These are phyloP conservation scores for Coremacera marginata DNA, from an alignment of 2,888 invertebrate genomes.

Conservation along the genomic window DNA sequence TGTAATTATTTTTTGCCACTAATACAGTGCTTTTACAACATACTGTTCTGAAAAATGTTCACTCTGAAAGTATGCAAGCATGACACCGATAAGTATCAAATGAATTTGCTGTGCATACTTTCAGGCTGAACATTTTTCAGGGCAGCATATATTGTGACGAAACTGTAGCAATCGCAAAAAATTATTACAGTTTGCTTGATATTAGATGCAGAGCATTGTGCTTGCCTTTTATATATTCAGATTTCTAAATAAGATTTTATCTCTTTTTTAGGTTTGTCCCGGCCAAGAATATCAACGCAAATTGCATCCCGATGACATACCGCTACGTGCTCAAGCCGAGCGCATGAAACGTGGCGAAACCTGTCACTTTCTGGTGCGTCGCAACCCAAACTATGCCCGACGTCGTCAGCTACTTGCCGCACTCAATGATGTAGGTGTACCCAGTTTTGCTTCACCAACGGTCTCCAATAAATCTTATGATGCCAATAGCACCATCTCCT, in stretches of 20 bases:
- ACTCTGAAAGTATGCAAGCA: too few relatives aligned
- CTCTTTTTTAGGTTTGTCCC: slow-evolving; percentile 73
- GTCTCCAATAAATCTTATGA: slow-evolving; percentile 51
- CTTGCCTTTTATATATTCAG: not conserved
- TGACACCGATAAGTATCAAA: too few relatives aligned
- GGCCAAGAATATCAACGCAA: slow-evolving; percentile 90
- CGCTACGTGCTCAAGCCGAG: slow-evolving; percentile 81
- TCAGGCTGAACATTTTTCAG: too few relatives aligned
- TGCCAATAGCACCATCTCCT: slow-evolving; percentile 48
- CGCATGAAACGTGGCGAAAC: slow-evolving; percentile 77
- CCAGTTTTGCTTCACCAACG: not conserved
- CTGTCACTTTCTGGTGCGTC: slow-evolving; percentile 85
- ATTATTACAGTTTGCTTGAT: too few relatives aligned
- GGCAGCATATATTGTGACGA: too few relatives aligned
- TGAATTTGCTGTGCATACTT: too few relatives aligned
- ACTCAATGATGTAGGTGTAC: slow-evolving; percentile 55
- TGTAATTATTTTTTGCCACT: too few relatives aligned
- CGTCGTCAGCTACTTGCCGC: slow-evolving; percentile 67
- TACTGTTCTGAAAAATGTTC: too few relatives aligned
- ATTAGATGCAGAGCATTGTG: too few relatives aligned
- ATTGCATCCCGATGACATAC: slow-evolving; percentile 87
- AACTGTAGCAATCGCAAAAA: too few relatives aligned
- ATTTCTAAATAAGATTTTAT: not conserved
- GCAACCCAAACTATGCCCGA: slow-evolving; percentile 81
- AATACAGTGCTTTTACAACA: too few relatives aligned